Conservation (phyloP, 2,113 vertebrate species). For the Chloropsis hardwickii region DNA sequence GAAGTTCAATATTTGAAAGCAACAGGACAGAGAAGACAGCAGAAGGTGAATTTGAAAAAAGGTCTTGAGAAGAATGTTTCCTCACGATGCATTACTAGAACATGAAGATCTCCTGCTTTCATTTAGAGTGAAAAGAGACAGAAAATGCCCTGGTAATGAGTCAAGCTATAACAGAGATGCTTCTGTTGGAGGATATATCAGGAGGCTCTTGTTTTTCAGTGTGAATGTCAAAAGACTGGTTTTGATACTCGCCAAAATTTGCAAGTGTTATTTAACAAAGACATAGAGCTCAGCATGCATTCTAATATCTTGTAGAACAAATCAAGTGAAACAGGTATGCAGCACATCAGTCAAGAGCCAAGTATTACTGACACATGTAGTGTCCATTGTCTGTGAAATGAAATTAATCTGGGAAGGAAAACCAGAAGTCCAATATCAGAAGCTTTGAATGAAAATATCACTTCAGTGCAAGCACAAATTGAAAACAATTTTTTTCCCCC, state of each 20-base stretch:
- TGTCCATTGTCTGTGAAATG: neutral
- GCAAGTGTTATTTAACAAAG: neutral
- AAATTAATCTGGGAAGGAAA: neutral
- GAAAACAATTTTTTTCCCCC: neutral
- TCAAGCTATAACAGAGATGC: neutral
- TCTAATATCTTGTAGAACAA: neutral
- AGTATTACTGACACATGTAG: neutral
- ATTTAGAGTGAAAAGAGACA: neutral
- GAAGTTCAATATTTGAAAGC: neutral
- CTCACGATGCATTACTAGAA: neutral
- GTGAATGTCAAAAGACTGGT: neutral
- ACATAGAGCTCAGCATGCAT: neutral
- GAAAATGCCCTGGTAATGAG: neutral
- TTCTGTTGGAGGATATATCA: neutral
- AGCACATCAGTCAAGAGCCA: neutral
- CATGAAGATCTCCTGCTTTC: neutral
- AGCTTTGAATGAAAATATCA: neutral
- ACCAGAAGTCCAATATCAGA: neutral
- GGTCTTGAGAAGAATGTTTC: too few species aligned
- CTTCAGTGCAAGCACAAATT: neutral
- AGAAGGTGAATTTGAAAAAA: neutral
- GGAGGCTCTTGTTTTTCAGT: neutral
- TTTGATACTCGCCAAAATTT: neutral
- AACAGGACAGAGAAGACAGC: neutral
- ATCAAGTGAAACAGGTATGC: neutral